Evolutionary conservation across 2,888 invertebrate genomes (phyloP), one percentile per base, ranked within the genome.

Genomic region (Torymus texanus): DNA sequence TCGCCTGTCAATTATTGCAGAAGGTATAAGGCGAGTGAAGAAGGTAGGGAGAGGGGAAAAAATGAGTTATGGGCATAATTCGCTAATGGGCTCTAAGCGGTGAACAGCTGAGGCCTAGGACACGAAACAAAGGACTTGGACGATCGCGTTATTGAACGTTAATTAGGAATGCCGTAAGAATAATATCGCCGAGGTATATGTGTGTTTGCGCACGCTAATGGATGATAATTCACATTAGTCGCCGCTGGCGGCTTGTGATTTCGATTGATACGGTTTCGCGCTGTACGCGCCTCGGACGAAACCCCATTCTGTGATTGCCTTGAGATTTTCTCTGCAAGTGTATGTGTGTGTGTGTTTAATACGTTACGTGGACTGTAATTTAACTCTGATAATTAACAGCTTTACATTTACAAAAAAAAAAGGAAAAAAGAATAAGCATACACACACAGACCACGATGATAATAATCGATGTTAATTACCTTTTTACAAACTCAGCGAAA

Each of bases 61-160:
- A 70, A 74, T 81, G 81, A 79, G 75, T 81, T 81, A 78, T 62
- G 73, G 29, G 59, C 56, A 70, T 81, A 76, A 81, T 81, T 78
- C 67, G 81, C 76, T 79, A 73, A 81, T 68, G 75, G 78, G 63
- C 78, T 72, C 63, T 75, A 71, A 75, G 71, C 67, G 21, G 62
- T 21, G 66, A 21, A 21, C 70, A 76, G 73, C 76, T 55, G 55
- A 72, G 75, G 56, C 68, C 16, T 68, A 59, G 58, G n/a, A 41
- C 16, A 50, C 18, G 51, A 81, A 70, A 75, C 78, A 81, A 77
- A 78, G 72, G 78, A 75, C 66, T 62, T 51, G 18, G 55, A 55
- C 67, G 66, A n/a, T n/a, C 41, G 41, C 41, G 41, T 68, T 78
- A 81, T 79, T 68, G 70, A 68, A 76, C 71, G 76, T 67, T 76